phyloP scores from a whole-genome alignment of 2,797 vertebrate species.

The Hypotaenidia philippensis region DNA sequence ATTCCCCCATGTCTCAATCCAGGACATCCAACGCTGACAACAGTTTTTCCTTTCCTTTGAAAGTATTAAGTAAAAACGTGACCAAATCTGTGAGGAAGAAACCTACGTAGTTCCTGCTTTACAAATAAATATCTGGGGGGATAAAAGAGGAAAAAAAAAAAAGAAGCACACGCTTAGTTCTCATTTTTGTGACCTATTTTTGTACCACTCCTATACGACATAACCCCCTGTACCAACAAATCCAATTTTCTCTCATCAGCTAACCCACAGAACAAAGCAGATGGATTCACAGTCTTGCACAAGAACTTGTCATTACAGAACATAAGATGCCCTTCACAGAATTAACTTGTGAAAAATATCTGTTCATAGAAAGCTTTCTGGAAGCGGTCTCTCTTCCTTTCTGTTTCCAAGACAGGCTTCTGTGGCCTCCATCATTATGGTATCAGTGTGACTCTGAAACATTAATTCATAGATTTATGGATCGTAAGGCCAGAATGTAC shows the following conservation, averaged over 20 bases:
- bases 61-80: background rate
- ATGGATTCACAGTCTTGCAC: conserved; percentile 49
- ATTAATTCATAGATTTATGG: background rate
- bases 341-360: conserved; percentile 32
- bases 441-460: background rate
- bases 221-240: conserved; percentile 3
- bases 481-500: background rate
- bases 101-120: background rate
- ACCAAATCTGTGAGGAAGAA: background rate
- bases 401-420: background rate
- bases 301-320: conserved; percentile 50
- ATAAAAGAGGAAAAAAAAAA: background rate
- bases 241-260: conserved; percentile 26
- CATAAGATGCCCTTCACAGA: conserved; percentile 56
- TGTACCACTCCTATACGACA: conserved; percentile 7
- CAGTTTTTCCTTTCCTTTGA: background rate
- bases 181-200: conserved; percentile 30
- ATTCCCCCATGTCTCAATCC: background rate
- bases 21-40: background rate
- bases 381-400: background rate
- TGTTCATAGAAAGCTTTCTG: background rate
- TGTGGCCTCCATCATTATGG: background rate
- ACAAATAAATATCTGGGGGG: background rate
- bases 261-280: conserved; percentile 37
- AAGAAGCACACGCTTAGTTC: background rate